Conservation (phyloP, 2,888 invertebrate genomes). For the Cosmia pyralina region DNA sequence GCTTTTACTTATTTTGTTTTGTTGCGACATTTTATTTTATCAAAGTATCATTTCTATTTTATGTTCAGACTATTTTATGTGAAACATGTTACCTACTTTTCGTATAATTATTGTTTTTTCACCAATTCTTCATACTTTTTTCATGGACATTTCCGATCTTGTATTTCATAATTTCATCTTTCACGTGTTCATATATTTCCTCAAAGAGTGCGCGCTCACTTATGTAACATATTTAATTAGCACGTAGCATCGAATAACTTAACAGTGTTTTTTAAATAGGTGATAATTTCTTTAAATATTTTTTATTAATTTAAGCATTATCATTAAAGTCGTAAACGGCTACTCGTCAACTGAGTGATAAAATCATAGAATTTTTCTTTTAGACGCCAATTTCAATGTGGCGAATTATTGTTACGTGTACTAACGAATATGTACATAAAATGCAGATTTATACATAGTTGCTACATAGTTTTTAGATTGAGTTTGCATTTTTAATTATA, state of each 20-base stretch:
- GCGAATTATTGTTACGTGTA: constrained; percentile 57
- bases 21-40: neutral
- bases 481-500: constrained; percentile 38
- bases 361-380: constrained; percentile 71
- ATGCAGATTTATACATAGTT: constrained; percentile 39
- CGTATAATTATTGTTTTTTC: neutral
- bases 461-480: constrained; percentile 34
- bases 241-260: constrained; percentile 31
- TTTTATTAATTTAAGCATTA: constrained; percentile 58
- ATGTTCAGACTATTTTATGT: neutral
- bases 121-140: neutral
- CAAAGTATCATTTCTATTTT: neutral
- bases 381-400: constrained; percentile 50
- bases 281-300: constrained; percentile 53
- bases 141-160: neutral
- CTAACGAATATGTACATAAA: constrained; percentile 52
- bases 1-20: neutral
- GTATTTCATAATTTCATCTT: constrained; percentile 1
- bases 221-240: constrained; percentile 36
- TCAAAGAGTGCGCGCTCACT: constrained; percentile 29
- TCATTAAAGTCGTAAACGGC: constrained; percentile 69
- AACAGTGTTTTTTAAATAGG: constrained; percentile 20
- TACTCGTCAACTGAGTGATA: constrained; percentile 88
- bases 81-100: neutral
- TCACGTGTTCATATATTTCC: neutral